These are phyloP conservation scores for Illadopsis cleaveri DNA, from an alignment of 2,113 vertebrate species.

Conservation along the genomic window DNA sequence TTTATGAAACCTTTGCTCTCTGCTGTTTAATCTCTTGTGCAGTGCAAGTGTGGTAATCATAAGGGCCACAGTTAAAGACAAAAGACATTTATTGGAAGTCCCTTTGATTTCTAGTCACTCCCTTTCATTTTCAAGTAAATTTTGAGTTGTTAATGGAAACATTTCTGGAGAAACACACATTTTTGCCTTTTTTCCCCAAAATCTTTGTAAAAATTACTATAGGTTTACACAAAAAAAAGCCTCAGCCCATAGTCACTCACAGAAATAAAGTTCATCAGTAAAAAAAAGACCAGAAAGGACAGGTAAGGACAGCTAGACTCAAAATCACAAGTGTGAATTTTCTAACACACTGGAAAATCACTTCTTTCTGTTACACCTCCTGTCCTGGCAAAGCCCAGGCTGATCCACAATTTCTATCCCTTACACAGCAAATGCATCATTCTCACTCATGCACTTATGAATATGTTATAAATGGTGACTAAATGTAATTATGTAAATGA, in stretches of 20 bases:
- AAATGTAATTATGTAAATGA: conserved; percentile 71
- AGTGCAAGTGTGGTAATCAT: background rate
- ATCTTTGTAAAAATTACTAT: background rate
- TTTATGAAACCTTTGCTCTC: background rate
- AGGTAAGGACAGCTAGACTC: background rate
- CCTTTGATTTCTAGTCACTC: background rate
- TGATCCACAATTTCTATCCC: background rate
- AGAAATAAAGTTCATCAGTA: background rate
- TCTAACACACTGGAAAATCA: background rate
- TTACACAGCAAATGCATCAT: conserved; percentile 19
- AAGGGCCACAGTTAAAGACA: background rate
- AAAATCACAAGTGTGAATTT: background rate
- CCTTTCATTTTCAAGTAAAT: background rate
- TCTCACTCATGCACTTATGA: conserved; percentile 48
- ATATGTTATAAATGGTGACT: conserved; percentile 56
- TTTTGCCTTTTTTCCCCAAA: background rate
- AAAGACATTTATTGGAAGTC: background rate
- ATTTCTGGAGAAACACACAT: background rate
- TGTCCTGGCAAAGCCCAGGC: background rate
- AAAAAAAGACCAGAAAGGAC: background rate
- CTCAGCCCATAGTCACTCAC: background rate
- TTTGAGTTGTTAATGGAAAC: background rate
- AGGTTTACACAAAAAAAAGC: background rate
- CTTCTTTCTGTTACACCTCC: background rate
- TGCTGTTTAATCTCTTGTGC: accelerated